These are phyloP conservation scores for Blomia tropicalis DNA, from an alignment of 2,888 invertebrate genomes.

Conservation along the genomic window DNA sequence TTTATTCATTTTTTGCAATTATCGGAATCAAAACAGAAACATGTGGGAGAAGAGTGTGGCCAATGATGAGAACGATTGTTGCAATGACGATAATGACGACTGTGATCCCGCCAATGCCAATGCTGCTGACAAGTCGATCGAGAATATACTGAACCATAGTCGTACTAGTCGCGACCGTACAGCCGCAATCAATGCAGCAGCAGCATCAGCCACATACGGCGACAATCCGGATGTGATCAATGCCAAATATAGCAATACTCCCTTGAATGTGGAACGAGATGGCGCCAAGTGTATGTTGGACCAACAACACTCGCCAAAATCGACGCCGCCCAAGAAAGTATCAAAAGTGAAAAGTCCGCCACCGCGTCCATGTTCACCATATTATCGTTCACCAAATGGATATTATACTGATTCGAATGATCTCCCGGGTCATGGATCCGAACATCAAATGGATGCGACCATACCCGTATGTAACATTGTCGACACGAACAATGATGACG, in stretches of 20 bases:
- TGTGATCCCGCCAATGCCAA: conserved; percentile 27
- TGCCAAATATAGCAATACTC: neutral
- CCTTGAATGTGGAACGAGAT: neutral
- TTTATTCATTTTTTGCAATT: neutral
- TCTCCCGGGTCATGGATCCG: no score
- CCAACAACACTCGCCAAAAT: no score
- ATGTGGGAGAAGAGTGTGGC: conserved; percentile 21
- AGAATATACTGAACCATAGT: neutral
- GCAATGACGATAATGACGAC: conserved; percentile 20
- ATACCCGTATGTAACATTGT: neutral
- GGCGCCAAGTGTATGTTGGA: neutral
- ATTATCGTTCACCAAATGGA: conserved; percentile 1
- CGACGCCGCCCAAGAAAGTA: no score
- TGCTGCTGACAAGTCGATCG: conserved; percentile 2
- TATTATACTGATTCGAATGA: neutral
- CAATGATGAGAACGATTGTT: conserved; percentile 19
- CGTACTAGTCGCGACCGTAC: neutral
- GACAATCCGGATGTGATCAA: neutral
- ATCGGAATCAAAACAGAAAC: conserved; percentile 16
- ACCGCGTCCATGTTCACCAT: conserved; percentile 1
- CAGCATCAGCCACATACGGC: neutral
- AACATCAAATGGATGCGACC: neutral
- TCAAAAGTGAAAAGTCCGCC: no score
- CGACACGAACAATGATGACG: neutral
- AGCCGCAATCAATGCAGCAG: no score